These are phyloP conservation scores for Boloria euphrosyne DNA, from an alignment of 2,888 invertebrate genomes.

Conservation along the genomic window DNA sequence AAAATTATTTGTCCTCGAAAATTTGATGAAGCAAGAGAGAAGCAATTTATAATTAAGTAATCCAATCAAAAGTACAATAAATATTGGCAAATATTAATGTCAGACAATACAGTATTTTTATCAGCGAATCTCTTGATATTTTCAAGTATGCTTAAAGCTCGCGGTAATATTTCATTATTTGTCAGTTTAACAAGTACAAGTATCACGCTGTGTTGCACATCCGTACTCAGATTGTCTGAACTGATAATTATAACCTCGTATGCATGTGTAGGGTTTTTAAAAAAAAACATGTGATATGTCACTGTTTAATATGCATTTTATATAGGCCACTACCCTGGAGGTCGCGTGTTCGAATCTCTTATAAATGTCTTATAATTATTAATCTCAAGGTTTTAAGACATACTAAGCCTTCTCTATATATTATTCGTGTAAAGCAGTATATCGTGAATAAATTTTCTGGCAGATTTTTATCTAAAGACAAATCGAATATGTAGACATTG, in stretches of 20 bases:
- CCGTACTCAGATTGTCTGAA: slow-evolving; percentile 16
- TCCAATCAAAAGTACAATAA: slow-evolving; percentile 11
- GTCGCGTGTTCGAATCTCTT: slow-evolving; percentile 1
- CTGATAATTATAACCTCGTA: slow-evolving; percentile 16
- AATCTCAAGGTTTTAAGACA: too few relatives aligned
- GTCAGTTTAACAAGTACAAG: slow-evolving; percentile 22
- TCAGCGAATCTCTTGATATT: slow-evolving; percentile 16
- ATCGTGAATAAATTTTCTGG: too few relatives aligned
- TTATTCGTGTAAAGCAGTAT: too few relatives aligned
- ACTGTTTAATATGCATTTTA: slow-evolving; percentile 8
- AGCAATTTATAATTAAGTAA: slow-evolving; percentile 12
- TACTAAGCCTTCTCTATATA: too few relatives aligned
- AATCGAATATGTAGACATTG: too few relatives aligned
- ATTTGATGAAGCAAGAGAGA: neutral
- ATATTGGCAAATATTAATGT: slow-evolving; percentile 12
- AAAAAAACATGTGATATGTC: slow-evolving; percentile 12
- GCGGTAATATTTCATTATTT: slow-evolving; percentile 21
- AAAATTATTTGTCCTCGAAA: neutral
- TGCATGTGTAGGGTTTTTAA: slow-evolving; percentile 3
- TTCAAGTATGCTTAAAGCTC: slow-evolving; percentile 4
- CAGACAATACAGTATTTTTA: slow-evolving; percentile 19
- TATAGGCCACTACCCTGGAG: slow-evolving; percentile 3
- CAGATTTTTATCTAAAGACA: too few relatives aligned
- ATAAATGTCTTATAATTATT: too few relatives aligned
- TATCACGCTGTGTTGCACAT: slow-evolving; percentile 20